These are phyloP conservation scores for Pseudomyrmex pallidus DNA, from an alignment of 1,140 invertebrate species.

Conservation along the genomic window DNA sequence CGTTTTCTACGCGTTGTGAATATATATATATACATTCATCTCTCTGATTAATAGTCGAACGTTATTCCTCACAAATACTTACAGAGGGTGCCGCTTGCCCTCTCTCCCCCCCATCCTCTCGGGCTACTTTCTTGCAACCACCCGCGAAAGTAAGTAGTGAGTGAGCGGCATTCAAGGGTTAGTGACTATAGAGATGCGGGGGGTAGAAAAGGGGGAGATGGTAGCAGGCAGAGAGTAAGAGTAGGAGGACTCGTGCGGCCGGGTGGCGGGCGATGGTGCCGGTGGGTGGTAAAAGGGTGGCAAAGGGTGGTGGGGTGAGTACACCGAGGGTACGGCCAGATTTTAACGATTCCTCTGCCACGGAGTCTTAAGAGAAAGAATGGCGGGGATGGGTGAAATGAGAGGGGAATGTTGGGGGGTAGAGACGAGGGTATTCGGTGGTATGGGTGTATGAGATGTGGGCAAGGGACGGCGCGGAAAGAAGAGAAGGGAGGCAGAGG, in stretches of 20 bases:
- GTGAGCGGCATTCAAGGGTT: slow-evolving; percentile 83
- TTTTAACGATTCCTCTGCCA: slow-evolving; percentile 86
- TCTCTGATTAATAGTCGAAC: slow-evolving; percentile 73
- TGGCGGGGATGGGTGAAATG: slow-evolving; percentile 82
- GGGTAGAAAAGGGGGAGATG: slow-evolving; percentile 22
- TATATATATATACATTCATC: slow-evolving; percentile 46
- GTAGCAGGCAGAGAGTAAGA: slow-evolving; percentile 63
- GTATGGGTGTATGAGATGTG: slow-evolving; percentile 57
- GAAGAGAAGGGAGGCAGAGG: slow-evolving; percentile 70
- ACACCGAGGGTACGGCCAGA: slow-evolving; percentile 83
- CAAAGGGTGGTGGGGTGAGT: slow-evolving; percentile 73
- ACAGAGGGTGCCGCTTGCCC: slow-evolving; percentile 21
- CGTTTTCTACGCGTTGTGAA: background rate
- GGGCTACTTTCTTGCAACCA: slow-evolving; percentile 68
- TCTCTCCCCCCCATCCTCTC: slow-evolving; percentile 68
- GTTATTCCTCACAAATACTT: slow-evolving; percentile 62
- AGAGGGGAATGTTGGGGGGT: slow-evolving; percentile 76
- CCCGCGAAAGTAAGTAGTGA: slow-evolving; percentile 82
- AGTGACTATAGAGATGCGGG: slow-evolving; percentile 75
- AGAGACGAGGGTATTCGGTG: slow-evolving; percentile 70
- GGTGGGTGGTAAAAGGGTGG: slow-evolving; percentile 65
- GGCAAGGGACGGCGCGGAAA: slow-evolving; percentile 68
- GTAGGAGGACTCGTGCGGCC: slow-evolving; percentile 56
- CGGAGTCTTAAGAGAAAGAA: slow-evolving; percentile 86
- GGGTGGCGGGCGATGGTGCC: slow-evolving; percentile 53